Base-by-base conservation (phyloP, 2,113 vertebrate genomes). In the Psophia crepitans region DNA sequence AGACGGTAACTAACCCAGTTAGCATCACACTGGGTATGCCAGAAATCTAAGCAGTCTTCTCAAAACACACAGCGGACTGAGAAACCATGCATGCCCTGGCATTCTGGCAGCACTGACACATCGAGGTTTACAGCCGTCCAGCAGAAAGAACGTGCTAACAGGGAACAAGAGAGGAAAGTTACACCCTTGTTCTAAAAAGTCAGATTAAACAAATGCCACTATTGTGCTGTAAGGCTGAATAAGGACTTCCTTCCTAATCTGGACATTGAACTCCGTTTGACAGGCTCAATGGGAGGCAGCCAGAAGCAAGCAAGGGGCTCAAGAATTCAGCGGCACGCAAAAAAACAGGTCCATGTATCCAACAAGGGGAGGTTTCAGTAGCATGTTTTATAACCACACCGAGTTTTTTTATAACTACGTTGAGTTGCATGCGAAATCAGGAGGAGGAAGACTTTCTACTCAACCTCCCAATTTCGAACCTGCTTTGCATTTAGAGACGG, bases 61-160 rank as follows among this genome's bases (percentile, higher is more conserved):
- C 14, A 64, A 48, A 90, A 13, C 30, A 11, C 8, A 20, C 7
- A 48, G 48, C 0, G 0, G 68, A 54, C 9, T 11, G 14, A 24
- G 84, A 54, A 57, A n/a, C 23, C 32, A 2, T 1, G 5, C 32
- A 41, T 43, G 43, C 43, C 43, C 64, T 15, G 57, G 15, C 46
- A 28, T 37, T 61, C 37, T 8, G 23, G 46, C 60, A 87, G 48
- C 32, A 3, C 35, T 2, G 44, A 51, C 16, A n/a, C 77, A 9
- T 2, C 7, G 11, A 1, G 0, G 4, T 5, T 24, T 28, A 33
- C 28, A 78, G 43, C 2, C 0, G 9, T 7, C 65, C 60, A 24
- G 46, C 60, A 87, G 51, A 75, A 78, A 10, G 2, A 82, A 61
- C 2, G 1, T 2, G 2, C 26, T 23, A 43, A 49, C 1, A 2